Base-by-base conservation (phyloP, 2,113 vertebrate species). In the Azemiops feae region DNA sequence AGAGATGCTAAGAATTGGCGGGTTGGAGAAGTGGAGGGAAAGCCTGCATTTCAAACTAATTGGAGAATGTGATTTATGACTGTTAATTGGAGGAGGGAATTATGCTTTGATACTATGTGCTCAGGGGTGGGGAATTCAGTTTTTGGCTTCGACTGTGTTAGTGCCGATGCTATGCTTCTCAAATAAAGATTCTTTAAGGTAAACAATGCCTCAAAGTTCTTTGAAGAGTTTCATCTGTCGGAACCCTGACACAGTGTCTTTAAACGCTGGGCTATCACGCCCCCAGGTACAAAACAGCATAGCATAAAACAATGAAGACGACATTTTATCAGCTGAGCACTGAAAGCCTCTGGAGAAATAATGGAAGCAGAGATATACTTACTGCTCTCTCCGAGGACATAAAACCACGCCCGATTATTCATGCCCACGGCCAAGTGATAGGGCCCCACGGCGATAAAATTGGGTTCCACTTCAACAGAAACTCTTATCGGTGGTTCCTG, bases 391-490 rank as follows among this genome's bases (percentile, higher is more conserved):
- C 98, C 98, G 87, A 99, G 95, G 39, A 97, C 97, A 55, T 99
- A 99, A 97, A 99, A 99, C 99, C 99, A 99, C 85, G 99, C 99
- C 92, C 99, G 98, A 95, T 99, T 99, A 97, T 99, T 99, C 99
- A 99, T 99, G 89, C 99, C 99, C 92, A 99, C 98, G 87, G 99
- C 98, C 94, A 99, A 97, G 93, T 99, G 99, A 95, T 98, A 98
- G 7, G 98, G 98, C 50, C 99, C 99, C n/a, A 99, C 97, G 0
- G 99, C 99, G 5, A 99, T 97, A 93, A 99, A 99, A 93, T 96
- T 99, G 91, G 99, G 99, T 86, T 99, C 99, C 87, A 99, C 98
- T 89, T 99, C 99, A 89, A 99, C 98, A 86, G 98, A 98, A 89
- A 99, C 97, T 3, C 97, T 97, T 91, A 99, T 95, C 0, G 98